Evolutionary conservation across 2,888 invertebrate genomes (phyloP).

Genomic region (Baronia brevicornis): DNA sequence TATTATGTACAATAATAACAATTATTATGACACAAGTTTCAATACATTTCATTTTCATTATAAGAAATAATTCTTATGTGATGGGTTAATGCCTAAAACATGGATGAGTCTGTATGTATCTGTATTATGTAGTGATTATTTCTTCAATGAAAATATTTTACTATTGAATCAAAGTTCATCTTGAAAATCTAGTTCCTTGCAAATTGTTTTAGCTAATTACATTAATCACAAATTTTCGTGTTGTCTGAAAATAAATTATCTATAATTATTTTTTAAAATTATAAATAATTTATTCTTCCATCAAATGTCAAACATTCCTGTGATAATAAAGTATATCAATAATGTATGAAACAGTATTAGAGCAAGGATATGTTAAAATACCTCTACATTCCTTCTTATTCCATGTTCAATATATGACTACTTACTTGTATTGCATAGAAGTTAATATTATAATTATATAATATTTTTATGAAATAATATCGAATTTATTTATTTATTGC

Average conservation of each 20-base stretch:
- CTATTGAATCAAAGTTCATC: no score
- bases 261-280: not conserved
- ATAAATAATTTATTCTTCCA: constrained; percentile 15
- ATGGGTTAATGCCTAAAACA: no score
- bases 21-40: no score
- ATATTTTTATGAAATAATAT: constrained; percentile 14
- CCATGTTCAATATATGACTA: constrained; percentile 20
- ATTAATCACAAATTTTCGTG: not conserved
- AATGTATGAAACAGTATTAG: constrained; percentile 25
- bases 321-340: constrained; percentile 39
- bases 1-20: no score
- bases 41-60: no score
- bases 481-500: constrained; percentile 31
- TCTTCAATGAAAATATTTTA: no score
- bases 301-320: constrained; percentile 29
- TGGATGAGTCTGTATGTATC: no score
- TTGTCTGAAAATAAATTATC: not conserved
- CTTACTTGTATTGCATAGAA: constrained; percentile 8
- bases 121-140: no score
- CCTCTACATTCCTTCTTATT: constrained; percentile 28
- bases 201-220: not conserved
- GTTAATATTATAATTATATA: constrained; percentile 9
- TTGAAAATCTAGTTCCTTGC: no score
- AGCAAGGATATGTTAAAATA: constrained; percentile 16
- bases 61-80: no score